Evolutionary conservation across 2,797 vertebrate species (phyloP).

Genomic region (Clarias laeviceps): DNA sequence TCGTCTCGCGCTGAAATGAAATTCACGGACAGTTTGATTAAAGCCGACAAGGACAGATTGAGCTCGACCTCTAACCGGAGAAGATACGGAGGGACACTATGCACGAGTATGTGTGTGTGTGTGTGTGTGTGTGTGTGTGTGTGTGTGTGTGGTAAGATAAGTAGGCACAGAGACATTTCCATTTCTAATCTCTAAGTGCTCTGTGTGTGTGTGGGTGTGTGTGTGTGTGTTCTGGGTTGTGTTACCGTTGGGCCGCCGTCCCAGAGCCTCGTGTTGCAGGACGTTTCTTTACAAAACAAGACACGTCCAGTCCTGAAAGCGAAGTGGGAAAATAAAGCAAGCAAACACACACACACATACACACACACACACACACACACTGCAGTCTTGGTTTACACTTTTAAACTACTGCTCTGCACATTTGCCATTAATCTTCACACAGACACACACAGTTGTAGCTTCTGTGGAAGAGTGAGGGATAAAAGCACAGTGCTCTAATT

Average conservation of each 20-base stretch:
- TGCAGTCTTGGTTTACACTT: not conserved
- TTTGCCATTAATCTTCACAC: not conserved
- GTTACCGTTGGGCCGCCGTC: not conserved
- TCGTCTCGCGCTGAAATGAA: constrained; percentile 67
- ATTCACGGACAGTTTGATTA: constrained; percentile 77
- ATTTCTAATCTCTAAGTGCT: not conserved
- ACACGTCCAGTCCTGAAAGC: not conserved
- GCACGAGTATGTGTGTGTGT: not conserved
- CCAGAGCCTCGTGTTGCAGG: constrained; percentile 22
- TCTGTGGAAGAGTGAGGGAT: not conserved
- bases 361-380: constrained; percentile 9
- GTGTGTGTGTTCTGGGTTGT: not conserved
- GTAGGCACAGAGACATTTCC: constrained; percentile 4
- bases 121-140: not conserved
- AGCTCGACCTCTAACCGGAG: constrained; percentile 71
- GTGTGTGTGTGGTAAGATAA: not conserved
- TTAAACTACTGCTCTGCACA: not conserved
- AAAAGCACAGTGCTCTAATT: not conserved
- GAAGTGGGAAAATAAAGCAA: not conserved
- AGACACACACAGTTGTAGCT: not conserved
- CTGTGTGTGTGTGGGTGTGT: too few species aligned
- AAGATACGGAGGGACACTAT: constrained; percentile 11
- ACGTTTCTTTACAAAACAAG: constrained; percentile 4
- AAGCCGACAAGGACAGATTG: constrained; percentile 78
- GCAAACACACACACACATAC: not conserved